Base-by-base conservation (phyloP, 2,888 invertebrate species). In the Pheosia gnoma region DNA sequence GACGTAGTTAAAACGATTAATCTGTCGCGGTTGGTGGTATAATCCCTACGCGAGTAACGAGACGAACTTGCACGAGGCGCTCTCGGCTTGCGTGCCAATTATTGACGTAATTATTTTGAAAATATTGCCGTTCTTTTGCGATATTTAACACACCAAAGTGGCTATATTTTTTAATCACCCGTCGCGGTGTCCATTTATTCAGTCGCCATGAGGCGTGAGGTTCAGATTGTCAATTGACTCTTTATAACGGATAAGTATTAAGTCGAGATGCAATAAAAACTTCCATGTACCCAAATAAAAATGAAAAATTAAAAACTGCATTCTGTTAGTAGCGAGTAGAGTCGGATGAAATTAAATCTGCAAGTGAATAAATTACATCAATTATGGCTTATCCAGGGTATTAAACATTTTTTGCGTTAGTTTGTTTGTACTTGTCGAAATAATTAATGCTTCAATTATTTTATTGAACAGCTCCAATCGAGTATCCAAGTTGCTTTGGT, bases 81-180 rank as follows among this genome's bases (percentile, higher is more conserved):
- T 80, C 79, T 79, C 72, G 64, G 71, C 84, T 86, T 85, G 88
- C 90, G 90, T 91, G 91, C 91, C 93, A 93, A 93, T 93, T 93
- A 93, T 93, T 91, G 90, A 87, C 87, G 92, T 91, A 90, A 91
- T 93, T 93, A 93, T 91, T 88, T 91, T 90, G 85, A 93, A 93
- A 90, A 90, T 93, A 93, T 92, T 87, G 85, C 85, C 82, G 66
- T 81, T 83, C 84, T 86, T 89, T 88, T 89, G 87, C 86, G 83
- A 86, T 89, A 88, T 91, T 92, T 88, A 89, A 87, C 86, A 85
- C 85, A 79, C 74, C 82, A 82, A 89, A 84, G 84, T 79, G 85
- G 86, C 81, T 73, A 87, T 90, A 88, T 89, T 85, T 89, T 89
- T 90, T 87, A 88, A 88, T 88, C 85, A 82, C 79, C 79, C 79